Conservation (phyloP, 2,113 vertebrate genomes). For the Callaeas wilsoni region DNA sequence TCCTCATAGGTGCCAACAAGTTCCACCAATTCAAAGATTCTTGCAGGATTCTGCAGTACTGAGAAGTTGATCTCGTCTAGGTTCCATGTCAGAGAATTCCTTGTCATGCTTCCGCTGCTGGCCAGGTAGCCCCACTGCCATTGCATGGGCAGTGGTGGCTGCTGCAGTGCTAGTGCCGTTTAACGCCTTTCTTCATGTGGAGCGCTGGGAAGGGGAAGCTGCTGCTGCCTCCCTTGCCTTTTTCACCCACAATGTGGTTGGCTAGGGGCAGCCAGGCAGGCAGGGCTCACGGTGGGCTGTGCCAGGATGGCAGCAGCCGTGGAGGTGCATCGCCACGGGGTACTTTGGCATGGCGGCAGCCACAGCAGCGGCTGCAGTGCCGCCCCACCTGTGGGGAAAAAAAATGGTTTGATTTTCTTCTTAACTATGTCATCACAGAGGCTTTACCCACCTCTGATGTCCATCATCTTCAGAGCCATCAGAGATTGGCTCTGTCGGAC, state of each 20-base stretch:
- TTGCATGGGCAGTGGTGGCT: background rate
- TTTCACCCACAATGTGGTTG: fast-evolving
- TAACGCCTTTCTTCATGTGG: background rate
- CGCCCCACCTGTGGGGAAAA: too few relatives aligned
- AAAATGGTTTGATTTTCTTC: background rate
- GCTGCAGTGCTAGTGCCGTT: background rate
- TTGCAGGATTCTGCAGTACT: background rate
- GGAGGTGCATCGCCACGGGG: background rate
- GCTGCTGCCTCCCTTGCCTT: background rate
- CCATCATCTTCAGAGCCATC: background rate
- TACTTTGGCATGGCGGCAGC: background rate
- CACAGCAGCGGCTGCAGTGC: fast-evolving
- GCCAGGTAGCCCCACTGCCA: background rate
- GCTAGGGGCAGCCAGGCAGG: background rate
- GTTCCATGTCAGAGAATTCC: fast-evolving
- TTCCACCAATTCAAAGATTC: background rate
- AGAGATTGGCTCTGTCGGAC: background rate
- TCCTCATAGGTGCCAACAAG: background rate
- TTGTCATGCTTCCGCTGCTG: fast-evolving
- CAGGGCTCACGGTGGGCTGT: fast-evolving
- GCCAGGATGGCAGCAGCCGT: too few relatives aligned
- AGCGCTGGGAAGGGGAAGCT: background rate
- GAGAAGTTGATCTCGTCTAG: background rate
- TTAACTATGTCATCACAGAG: too few relatives aligned
- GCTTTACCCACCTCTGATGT: background rate